Evolutionary conservation across 1,140 invertebrate genomes (phyloP).

Genomic region (Charaxes varanes): DNA sequence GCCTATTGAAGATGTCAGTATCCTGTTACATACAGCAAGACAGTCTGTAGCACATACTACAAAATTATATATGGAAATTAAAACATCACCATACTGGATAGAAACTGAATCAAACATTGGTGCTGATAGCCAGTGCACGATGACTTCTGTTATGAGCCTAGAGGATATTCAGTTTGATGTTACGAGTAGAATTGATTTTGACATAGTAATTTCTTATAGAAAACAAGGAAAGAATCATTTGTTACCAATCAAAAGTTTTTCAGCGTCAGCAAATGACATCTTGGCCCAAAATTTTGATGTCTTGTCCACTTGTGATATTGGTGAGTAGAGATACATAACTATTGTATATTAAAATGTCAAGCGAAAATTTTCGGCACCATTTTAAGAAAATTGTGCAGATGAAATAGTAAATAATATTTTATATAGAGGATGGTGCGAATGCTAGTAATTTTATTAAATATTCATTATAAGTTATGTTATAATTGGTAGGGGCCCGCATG

Average conservation of each 20-base stretch:
- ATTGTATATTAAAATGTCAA: background rate
- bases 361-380: background rate
- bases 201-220: constrained; percentile 35
- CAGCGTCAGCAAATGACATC: constrained; percentile 30
- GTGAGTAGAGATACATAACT: background rate
- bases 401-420: background rate
- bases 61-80: constrained; percentile 33
- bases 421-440: too few relatives aligned
- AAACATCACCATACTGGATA: constrained; percentile 31
- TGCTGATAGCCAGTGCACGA: constrained; percentile 15
- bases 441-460: too few relatives aligned
- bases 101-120: constrained; percentile 23
- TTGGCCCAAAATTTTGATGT: constrained; percentile 44
- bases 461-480: too few relatives aligned
- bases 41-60: constrained; percentile 38
- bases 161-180: constrained; percentile 34
- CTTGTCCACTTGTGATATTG: background rate
- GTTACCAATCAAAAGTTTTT: constrained; percentile 37
- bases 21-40: constrained; percentile 32
- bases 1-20: constrained; percentile 32
- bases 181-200: constrained; percentile 34
- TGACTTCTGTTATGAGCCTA: constrained; percentile 32
- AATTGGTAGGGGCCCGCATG: too few relatives aligned
- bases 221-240: constrained; percentile 27
- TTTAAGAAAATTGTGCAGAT: background rate